These are phyloP conservation scores for Drymodes brunneopygia DNA, from an alignment of 2,113 vertebrate genomes.

Conservation along the genomic window DNA sequence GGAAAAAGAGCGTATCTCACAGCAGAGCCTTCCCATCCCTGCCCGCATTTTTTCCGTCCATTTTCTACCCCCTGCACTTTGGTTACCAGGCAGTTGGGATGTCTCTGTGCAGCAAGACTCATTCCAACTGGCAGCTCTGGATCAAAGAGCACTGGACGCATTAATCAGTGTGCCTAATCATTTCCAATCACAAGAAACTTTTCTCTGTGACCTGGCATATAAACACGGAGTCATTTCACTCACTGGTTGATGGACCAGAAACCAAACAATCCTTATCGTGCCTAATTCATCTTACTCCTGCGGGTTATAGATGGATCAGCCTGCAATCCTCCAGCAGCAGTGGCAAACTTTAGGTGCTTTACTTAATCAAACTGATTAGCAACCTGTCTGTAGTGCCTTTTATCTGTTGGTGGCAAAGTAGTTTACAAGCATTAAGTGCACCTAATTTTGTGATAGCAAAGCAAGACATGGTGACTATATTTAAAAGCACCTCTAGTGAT, in stretches of 20 bases:
- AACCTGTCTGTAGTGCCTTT: conserved; percentile 1
- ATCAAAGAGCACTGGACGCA: conserved; percentile 56
- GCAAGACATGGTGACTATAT: neutral
- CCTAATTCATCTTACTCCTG: conserved; percentile 40
- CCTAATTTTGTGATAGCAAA: neutral
- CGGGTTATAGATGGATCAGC: neutral
- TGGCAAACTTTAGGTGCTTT: conserved; percentile 28
- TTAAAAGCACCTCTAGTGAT: neutral
- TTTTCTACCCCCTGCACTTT: conserved; percentile 1
- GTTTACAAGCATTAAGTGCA: conserved; percentile 25
- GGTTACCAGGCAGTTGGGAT: neutral
- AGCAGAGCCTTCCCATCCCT: neutral
- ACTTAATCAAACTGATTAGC: conserved; percentile 50
- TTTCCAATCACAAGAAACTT: conserved; percentile 27
- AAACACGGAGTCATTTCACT: conserved; percentile 37
- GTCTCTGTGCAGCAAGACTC: neutral
- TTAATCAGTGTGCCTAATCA: conserved; percentile 53
- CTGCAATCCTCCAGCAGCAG: neutral
- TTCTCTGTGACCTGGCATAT: conserved; percentile 39
- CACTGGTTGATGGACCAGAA: conserved; percentile 41
- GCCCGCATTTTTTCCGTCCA: neutral
- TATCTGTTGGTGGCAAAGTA: conserved; percentile 26
- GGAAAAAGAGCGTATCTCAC: neutral
- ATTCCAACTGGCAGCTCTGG: conserved; percentile 50
- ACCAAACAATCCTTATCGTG: conserved; percentile 51